Evolutionary conservation across 2,797 vertebrate genomes (phyloP), one percentile per base, ranked within the genome.

Genomic region (Gymnoscopelus braueri): DNA sequence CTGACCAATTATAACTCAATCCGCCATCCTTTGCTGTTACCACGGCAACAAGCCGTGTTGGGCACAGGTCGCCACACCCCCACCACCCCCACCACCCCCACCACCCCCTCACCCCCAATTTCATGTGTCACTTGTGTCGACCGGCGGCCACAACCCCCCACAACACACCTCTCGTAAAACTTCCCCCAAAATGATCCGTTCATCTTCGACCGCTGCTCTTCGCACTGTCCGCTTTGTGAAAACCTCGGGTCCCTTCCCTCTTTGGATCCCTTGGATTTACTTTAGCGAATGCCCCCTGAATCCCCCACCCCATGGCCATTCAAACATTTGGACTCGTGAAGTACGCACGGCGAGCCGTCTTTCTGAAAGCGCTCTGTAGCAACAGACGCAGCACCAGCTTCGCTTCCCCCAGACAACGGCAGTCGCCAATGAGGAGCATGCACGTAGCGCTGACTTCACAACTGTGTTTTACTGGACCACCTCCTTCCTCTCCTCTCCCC

Each of bases 11-110:
- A 92, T 90, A 93, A 91, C 88, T 87, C 80, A 72, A 87, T 87
- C 79, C 82, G 71, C 86, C 81, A 78, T 84, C 72, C 72, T 85
- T 88, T 85, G 77, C 89, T 82, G 90, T 94, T 93, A 85, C 92
- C 90, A 93, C 92, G 81, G 92, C 90, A 94, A 92, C 91, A 91
- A 44, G 81, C 86, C 77, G 79, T 83, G 84, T 91, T 83, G 84
- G 80, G 85, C 84, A 86, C 74, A 85, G 84, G 89, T 87, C 79
- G 85, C 83, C 82, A 70, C 39, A 44, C 8, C 32, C 32, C 5
- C 29, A 5, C 35, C 35, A 10, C 39, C 39, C 39, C 39, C 39
- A 3, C 29, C 0, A 2, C 82, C 67, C 51, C 29, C 32, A 5
- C 32, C 39, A 10, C 39, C 39, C 39, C 39, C 39, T 7, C 39